phyloP scores from a whole-genome alignment of 2,888 invertebrate species.

The Apomyelois bistriatella region DNA sequence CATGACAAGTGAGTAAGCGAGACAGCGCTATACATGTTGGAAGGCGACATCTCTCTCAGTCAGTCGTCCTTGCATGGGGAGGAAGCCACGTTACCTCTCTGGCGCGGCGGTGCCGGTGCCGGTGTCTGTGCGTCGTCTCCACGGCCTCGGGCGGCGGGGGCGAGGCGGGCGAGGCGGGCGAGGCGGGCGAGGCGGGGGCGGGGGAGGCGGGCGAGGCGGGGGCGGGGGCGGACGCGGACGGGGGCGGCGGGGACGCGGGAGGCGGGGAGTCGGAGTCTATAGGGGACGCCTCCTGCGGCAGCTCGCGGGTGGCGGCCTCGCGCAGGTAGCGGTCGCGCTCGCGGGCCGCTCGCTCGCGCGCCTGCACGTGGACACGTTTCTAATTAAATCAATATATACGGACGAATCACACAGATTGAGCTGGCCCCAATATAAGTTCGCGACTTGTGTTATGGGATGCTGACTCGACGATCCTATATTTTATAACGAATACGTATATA shows the following conservation, averaged over 20 bases:
- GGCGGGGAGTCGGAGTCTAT: conserved; percentile 83
- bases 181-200: conserved; percentile 16
- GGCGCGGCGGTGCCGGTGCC: conserved; percentile 13
- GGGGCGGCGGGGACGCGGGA: conserved; percentile 13
- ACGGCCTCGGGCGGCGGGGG: conserved; percentile 16
- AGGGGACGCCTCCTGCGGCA: conserved; percentile 86
- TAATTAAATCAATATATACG: too few relatives aligned
- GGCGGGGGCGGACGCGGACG: conserved; percentile 14
- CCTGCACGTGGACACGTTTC: too few relatives aligned
- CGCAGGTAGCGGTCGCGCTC: conserved; percentile 71
- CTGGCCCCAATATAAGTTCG: too few relatives aligned
- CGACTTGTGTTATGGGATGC: too few relatives aligned
- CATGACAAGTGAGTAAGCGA: too few relatives aligned
- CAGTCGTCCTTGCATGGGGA: too few relatives aligned
- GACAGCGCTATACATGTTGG: too few relatives aligned
- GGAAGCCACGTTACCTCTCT: not conserved
- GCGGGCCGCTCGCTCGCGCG: conserved; percentile 57
- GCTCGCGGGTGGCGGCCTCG: conserved; percentile 78
- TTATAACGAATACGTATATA: too few relatives aligned
- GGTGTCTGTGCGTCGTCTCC: conserved; percentile 16
- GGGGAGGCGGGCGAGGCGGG: conserved; percentile 17
- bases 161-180: conserved; percentile 16
- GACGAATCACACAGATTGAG: too few relatives aligned
- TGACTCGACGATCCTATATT: too few relatives aligned
- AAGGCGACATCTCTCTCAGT: too few relatives aligned